These are phyloP conservation scores for Thecocarcelia acutangulata DNA, from an alignment of 2,888 invertebrate genomes.

Conservation along the genomic window DNA sequence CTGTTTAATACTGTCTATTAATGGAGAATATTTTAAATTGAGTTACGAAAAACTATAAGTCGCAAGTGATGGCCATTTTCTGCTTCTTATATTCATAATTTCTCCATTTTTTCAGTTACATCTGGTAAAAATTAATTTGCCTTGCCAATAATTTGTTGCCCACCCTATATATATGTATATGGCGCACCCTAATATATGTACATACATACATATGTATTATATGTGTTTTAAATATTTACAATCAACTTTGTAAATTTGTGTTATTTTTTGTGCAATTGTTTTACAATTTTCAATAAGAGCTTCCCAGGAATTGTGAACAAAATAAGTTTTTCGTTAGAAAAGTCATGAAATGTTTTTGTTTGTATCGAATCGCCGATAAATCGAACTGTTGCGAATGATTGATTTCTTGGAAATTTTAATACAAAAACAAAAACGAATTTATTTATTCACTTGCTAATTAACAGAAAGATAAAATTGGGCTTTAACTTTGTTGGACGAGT, in stretches of 20 bases:
- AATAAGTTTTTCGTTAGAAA: conserved; percentile 10
- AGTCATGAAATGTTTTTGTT: background rate
- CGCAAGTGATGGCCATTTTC: too few relatives aligned
- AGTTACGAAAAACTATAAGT: too few relatives aligned
- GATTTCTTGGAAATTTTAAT: conserved; percentile 33
- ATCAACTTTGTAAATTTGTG: background rate
- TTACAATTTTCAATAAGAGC: background rate
- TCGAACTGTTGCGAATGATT: conserved; percentile 25
- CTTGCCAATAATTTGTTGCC: too few relatives aligned
- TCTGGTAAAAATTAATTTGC: too few relatives aligned
- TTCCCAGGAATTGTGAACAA: background rate
- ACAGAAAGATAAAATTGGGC: conserved; percentile 23
- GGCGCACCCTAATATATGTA: too few relatives aligned
- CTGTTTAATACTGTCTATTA: too few relatives aligned
- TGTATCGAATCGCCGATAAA: background rate
- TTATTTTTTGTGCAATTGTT: background rate
- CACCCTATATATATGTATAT: too few relatives aligned
- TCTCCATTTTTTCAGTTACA: too few relatives aligned
- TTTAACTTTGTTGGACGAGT: conserved; percentile 32
- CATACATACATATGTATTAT: too few relatives aligned
- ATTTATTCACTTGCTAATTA: conserved; percentile 57
- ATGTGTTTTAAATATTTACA: too few relatives aligned
- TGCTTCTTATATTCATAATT: too few relatives aligned
- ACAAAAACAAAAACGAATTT: conserved; percentile 14
- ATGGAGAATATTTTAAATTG: too few relatives aligned